Conservation (phyloP, 2,888 invertebrate genomes). For the Linyphia triangularis region DNA sequence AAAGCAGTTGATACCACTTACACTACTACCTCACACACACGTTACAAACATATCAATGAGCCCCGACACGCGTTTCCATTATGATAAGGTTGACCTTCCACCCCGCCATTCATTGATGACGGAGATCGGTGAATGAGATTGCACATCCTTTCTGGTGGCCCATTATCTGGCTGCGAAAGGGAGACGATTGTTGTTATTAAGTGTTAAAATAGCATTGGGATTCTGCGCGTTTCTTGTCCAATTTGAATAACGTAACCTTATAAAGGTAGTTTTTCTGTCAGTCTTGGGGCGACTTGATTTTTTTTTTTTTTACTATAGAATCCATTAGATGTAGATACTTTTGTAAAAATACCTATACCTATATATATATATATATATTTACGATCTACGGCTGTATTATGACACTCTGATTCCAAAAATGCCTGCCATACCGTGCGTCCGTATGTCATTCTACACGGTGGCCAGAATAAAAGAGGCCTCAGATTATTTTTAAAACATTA, state of each 20-base stretch:
- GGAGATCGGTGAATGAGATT: slow-evolving; percentile 38
- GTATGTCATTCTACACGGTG: no score
- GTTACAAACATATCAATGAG: slow-evolving; percentile 17
- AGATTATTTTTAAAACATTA: no score
- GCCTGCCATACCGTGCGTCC: no score
- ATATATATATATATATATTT: no score
- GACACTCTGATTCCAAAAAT: no score
- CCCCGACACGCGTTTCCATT: slow-evolving; percentile 68
- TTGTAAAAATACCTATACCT: no score
- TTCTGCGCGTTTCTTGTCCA: no score
- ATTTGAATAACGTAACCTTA: background rate
- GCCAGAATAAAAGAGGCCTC: no score
- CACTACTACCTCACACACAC: background rate
- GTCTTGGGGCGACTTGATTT: background rate
- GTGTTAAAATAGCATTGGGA: slow-evolving; percentile 30
- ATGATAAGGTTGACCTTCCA: slow-evolving; percentile 68
- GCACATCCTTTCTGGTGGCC: background rate
- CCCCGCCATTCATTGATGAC: slow-evolving; percentile 40
- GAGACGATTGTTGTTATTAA: slow-evolving; percentile 39
- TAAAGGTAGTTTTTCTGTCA: background rate
- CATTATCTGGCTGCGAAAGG: slow-evolving; percentile 24
- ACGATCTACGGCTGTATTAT: no score
- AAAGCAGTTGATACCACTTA: slow-evolving; percentile 41
- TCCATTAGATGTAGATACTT: no score
- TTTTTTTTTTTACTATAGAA: background rate